Base-by-base conservation (phyloP, 2,797 vertebrate genomes). In the Chiloscyllium punctatum region DNA sequence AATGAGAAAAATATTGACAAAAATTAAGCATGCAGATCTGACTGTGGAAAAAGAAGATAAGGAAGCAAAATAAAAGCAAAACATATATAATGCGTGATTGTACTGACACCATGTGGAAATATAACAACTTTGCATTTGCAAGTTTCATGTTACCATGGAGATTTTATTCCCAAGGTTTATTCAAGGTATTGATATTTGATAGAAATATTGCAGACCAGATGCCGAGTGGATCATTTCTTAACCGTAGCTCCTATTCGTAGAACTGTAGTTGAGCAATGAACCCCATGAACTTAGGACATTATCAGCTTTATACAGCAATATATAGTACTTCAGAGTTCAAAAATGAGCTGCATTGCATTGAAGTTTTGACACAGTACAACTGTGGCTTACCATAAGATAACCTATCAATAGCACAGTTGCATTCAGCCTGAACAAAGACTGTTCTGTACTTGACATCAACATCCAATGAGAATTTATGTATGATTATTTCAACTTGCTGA, bases 51-150 rank as follows among this genome's bases (percentile, higher is more conserved):
- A 16, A 9, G 18, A 92, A 37, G 7, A 33, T 53, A 77, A 53
- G 48, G 53, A 21, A 94, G 6, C 48, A 94, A 18, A 94, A 74
- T 66, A 74, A 74, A 72, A 51, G 13, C 23, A 48, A 48, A 48
- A 48, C 51, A 30, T 16, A 3, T 7, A 15, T 30, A 95, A 77
- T 95, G 74, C 11, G 42, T 95, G 71, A 15, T 77, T 77, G 30
- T 95, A 95, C 94, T 95, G 94, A 95, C 94, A 51, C 71, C 71
- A 74, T 95, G 94, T 95, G 94, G 94, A 95, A 53, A 77, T 33
- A 77, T 21, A 51, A 15, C 69, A 74, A 71, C 6, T 77, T 33
- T 53, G 18, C 71, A 74, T 77, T 95, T 25, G 68, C 94, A 94
- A 74, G 11, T 27, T 74, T 27, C 4, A 53, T 95, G 18, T 72